Evolutionary conservation across 2,888 invertebrate genomes (phyloP), one percentile per base, ranked within the genome.

Genomic region (Lomographa bimaculata): DNA sequence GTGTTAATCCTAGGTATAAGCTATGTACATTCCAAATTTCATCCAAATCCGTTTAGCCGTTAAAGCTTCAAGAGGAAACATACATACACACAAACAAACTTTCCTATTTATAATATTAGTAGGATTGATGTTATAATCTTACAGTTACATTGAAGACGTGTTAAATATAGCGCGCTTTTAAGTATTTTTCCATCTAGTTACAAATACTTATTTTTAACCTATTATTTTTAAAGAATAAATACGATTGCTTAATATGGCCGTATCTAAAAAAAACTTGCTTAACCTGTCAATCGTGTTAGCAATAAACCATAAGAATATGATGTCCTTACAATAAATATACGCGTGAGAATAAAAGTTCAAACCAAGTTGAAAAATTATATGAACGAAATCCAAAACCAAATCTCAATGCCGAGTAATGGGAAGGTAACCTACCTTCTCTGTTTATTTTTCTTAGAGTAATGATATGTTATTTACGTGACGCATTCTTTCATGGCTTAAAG

Each of bases 401-500:
- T 14, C 25, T 28, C 28, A 26, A 12, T 30, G 20, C 23, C 37
- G 40, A 45, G 32, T 50, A 45, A 54, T 51, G 41, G 42, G 36
- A 28, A 48, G 47, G 47, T 46, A 37, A 49, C 55, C 55, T 44
- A 39, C 43, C 46, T 54, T 39, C 17, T 12, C 46, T 51, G 46
- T 50, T 49, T 71, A 57, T 66, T 60, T 61, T 65, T 58, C 61
- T 63, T 57, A 57, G 61, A 57, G 66, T 72, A 81, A 80, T 76
- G 67, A 69, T 71, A 67, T 73, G 71, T 71, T 77, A 71, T 75
- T 73, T 76, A 72, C 67, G 62, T 57, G 61, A 63, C 60, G 68
- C 79, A 83, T 82, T 82, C 80, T 71, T 73, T 45, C 67, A 63
- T 77, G 69, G 71, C 71, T 64, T 58, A 57, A 54, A 38, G 49